Conservation (phyloP, 92 coral and sea anemone genomes). For the Pocillopora grandis region DNA sequence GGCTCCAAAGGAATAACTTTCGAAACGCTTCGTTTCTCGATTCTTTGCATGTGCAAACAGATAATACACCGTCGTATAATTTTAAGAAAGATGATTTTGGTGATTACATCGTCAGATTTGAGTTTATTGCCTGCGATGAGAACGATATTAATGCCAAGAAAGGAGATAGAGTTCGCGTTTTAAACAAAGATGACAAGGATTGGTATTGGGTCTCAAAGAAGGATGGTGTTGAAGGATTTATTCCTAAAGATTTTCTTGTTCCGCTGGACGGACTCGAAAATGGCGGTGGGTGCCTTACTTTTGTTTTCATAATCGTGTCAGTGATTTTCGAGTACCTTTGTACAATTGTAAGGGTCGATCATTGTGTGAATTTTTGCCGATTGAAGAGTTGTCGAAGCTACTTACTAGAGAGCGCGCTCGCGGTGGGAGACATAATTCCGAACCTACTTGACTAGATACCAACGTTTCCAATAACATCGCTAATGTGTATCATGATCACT, state of each 20-base stretch:
- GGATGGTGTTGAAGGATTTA: constrained; percentile 80
- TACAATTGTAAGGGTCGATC: constrained; percentile 1
- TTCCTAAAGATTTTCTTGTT: constrained; percentile 85
- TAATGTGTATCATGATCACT: neutral
- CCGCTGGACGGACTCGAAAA: constrained; percentile 49
- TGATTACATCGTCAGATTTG: constrained; percentile 76
- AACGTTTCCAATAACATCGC: neutral
- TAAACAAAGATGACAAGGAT: constrained; percentile 91
- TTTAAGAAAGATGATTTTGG: constrained; percentile 80
- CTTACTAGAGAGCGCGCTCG: neutral
- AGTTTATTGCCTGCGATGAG: constrained; percentile 88
- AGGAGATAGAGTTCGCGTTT: constrained; percentile 80
- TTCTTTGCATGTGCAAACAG: constrained; percentile 53
- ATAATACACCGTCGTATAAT: constrained; percentile 50
- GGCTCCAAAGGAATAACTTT: constrained; percentile 48
- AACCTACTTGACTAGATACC: neutral
- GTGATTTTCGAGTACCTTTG: constrained; percentile 1
- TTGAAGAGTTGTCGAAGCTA: no score
- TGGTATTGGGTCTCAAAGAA: constrained; percentile 90
- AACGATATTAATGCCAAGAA: constrained; percentile 77
- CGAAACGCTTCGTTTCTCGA: constrained; percentile 59
- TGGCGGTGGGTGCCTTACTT: constrained; percentile 55
- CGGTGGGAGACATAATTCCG: neutral
- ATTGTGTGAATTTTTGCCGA: neutral
- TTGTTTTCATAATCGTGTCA: neutral